phyloP scores from a whole-genome alignment of 2,113 vertebrate species.

The Hippocampus mohnikei region DNA sequence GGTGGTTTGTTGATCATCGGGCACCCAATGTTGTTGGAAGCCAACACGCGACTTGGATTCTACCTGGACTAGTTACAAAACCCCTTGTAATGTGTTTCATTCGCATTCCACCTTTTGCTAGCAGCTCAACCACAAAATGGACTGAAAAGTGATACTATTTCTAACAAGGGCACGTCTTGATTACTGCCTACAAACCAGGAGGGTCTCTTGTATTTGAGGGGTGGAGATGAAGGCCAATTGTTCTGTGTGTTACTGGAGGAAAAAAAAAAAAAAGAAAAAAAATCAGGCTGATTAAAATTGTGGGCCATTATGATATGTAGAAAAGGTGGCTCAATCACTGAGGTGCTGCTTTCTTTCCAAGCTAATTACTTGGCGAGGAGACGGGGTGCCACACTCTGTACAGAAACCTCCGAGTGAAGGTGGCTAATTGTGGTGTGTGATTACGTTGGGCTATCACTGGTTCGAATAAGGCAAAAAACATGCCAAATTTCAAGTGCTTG shows the following conservation, averaged over 20 bases:
- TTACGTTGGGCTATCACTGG: conserved; percentile 98
- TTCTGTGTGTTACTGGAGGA: conserved; percentile 84
- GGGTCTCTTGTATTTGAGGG: conserved; percentile 41
- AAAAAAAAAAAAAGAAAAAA: conserved; percentile 63
- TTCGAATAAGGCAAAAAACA: conserved; percentile 94
- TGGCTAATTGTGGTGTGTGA: conserved; percentile 98
- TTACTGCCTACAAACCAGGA: conserved; percentile 44
- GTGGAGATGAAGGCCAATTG: conserved; percentile 79
- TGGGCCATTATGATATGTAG: conserved; percentile 84
- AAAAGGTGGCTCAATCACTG: conserved; percentile 85
- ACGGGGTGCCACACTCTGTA: conserved; percentile 51
- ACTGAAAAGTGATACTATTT: conserved; percentile 44
- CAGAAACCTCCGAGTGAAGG: conserved; percentile 86
- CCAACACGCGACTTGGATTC: conserved; percentile 31
- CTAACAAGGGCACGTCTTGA: conserved; percentile 44
- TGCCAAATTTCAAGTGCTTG: conserved; percentile 52
- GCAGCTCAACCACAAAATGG: conserved; percentile 28
- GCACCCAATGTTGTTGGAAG: neutral
- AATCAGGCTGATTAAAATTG: conserved; percentile 98
- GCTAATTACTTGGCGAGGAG: conserved; percentile 97
- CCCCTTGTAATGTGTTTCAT: conserved; percentile 19
- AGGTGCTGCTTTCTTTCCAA: conserved; percentile 92
- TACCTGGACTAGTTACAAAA: conserved; percentile 48
- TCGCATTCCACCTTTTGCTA: conserved; percentile 20
- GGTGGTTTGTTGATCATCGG: neutral